Evolutionary conservation across 2,888 invertebrate species (phyloP), one percentile per base, ranked within the genome.

Genomic region (Ommatoiulus sabulosus): DNA sequence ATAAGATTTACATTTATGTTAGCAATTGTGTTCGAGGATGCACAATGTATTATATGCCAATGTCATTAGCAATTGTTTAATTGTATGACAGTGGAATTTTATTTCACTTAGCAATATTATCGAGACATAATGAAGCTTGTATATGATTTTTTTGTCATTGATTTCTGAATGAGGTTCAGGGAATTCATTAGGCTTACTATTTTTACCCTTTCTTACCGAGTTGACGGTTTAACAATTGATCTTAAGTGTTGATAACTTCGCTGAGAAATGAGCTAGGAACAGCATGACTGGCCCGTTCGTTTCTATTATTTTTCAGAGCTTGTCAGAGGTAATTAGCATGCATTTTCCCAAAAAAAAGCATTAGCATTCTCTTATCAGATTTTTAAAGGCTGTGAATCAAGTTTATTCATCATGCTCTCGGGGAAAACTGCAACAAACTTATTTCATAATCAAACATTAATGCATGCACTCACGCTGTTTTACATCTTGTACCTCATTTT

Each of bases 401-500:
- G 72, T 72, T 52, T 72, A 52, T 10, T 17, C 52, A 52, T 52
- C 52, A 15, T 52, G 3, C 24, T 8, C 72, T 72, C 20, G 24
- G 20, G 0, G 24, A 72, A 72, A 72, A n/a, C 24, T 72, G 72
- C 72, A 72, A 63, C 57, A 17, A 57, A 17, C 6, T 17, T 24
- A 72, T 20, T 72, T 72, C 24, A 24, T 8, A 24, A 72, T n/a
- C 20, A 63, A 63, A 63, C 63, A 63, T 63, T 63, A 63, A 24
- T 72, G 72, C 72, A 72, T 24, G 24, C 4, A 24, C 24, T 72
- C 72, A 72, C 24, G 72, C 72, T 72, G 72, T 72, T 72, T 72
- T 72, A 72, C 72, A 72, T 63, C 20, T n/a, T 63, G 63, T 20
- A 5, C n/a, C 3, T 72, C 24, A 72, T 24, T 72, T 72, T 8